Evolutionary conservation across 1,140 invertebrate genomes (phyloP), one percentile per base, ranked within the genome.

Genomic region (Drosophila nigromelanica): DNA sequence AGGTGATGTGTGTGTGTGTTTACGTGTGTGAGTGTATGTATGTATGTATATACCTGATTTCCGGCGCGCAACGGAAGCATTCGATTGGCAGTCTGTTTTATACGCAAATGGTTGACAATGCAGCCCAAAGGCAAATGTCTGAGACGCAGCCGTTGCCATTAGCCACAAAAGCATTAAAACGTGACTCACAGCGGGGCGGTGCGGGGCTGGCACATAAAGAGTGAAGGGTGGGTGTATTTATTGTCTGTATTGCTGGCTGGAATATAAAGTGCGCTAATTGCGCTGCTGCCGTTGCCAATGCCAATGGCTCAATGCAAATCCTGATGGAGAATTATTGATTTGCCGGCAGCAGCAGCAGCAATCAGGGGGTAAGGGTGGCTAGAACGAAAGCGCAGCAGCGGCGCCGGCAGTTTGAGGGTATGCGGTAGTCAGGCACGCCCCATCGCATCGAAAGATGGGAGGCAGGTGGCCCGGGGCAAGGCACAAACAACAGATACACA

Each of bases 281-380:
- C 47, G 50, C 35, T 45, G 47, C 60, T 60, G 40, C 30, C 6
- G 12, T 15, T 45, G 56, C 33, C 37, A 14, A 8, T 45, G 56
- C 33, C 11, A 15, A 21, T 33, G 66, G 42, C 54, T 43, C 18
- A 67, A 73, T 68, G 66, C 64, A 87, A 83, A 89, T 89, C 79
- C 79, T 82, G 72, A 79, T 89, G 77, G 76, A 76, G 78, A 89
- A 73, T 82, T 87, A 87, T 87, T 87, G 82, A 87, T 87, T 87
- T 89, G 71, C 81, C 70, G 27, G 48, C 43, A 58, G 21, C 39
- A 58, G 21, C 39, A 45, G 54, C 30, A 55, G 60, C 33, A 8
- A 33, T 6, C 18, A 10, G 47, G 27, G 27, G 40, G 39, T 30
- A 60, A 45, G 30, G 39, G 24, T 30, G 43, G 66, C 59, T 61